phyloP scores from a whole-genome alignment of 2,888 invertebrate species.

The Mimas tiliae region DNA sequence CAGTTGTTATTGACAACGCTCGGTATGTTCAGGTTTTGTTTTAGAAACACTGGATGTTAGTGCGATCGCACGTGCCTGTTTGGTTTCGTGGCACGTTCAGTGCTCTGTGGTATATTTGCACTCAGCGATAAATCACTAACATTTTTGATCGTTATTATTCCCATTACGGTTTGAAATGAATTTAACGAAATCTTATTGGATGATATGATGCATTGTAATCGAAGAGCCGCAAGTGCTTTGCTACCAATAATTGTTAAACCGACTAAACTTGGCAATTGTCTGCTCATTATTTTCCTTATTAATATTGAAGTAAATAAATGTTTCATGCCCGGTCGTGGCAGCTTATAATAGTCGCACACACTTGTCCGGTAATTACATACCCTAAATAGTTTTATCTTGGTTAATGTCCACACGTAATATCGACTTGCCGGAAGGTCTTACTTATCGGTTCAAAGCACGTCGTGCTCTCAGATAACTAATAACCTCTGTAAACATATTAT shows the following conservation, averaged over 20 bases:
- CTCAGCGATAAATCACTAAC: slow-evolving; percentile 52
- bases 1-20: slow-evolving; percentile 49
- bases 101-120: slow-evolving; percentile 47
- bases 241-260: background rate
- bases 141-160: slow-evolving; percentile 37
- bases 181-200: background rate
- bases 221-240: background rate
- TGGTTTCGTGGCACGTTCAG: slow-evolving; percentile 65
- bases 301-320: slow-evolving; percentile 7
- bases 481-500: slow-evolving; percentile 27
- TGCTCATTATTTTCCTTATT: slow-evolving; percentile 26
- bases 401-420: slow-evolving; percentile 60
- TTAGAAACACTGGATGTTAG: slow-evolving; percentile 72
- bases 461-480: slow-evolving; percentile 40
- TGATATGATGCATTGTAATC: background rate
- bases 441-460: slow-evolving; percentile 47
- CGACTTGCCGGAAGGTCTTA: slow-evolving; percentile 46
- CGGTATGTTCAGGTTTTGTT: slow-evolving; percentile 68
- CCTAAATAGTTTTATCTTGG: slow-evolving; percentile 65
- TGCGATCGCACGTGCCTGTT: slow-evolving; percentile 76
- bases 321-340: background rate
- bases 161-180: slow-evolving; percentile 14
- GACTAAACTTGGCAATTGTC: background rate
- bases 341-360: slow-evolving; percentile 25
- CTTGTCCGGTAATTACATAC: slow-evolving; percentile 48